Conservation (phyloP, 2,888 invertebrate genomes). For the Deilephila elpenor region DNA sequence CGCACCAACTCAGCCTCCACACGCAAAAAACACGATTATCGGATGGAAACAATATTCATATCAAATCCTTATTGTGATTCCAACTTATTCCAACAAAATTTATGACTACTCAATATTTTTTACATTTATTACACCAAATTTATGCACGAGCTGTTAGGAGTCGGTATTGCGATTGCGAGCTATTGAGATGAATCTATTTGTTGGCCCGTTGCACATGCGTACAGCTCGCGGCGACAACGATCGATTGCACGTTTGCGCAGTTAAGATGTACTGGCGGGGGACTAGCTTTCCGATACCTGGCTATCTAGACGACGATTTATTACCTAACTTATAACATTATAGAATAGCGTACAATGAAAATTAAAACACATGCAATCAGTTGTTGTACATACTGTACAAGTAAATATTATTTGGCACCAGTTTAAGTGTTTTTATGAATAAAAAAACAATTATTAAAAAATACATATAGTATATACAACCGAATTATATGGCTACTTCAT, state of each 20-base stretch:
- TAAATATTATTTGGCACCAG: too few species aligned
- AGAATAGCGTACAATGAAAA: too few species aligned
- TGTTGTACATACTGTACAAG: too few species aligned
- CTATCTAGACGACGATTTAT: not conserved
- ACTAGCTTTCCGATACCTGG: not conserved
- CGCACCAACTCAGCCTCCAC: not conserved
- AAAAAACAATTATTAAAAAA: too few species aligned
- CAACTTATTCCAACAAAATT: not conserved
- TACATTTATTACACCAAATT: conserved; percentile 5
- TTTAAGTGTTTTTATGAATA: too few species aligned
- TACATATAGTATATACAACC: too few species aligned
- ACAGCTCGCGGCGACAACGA: not conserved
- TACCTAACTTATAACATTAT: not conserved
- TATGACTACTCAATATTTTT: not conserved
- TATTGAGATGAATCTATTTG: conserved; percentile 24
- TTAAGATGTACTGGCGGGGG: conserved; percentile 7
- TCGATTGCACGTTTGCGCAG: conserved; percentile 25
- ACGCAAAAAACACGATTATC: too few species aligned
- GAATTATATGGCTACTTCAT: too few species aligned
- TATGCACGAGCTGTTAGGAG: conserved; percentile 14
- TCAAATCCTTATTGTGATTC: not conserved
- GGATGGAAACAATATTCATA: not conserved
- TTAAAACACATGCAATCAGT: too few species aligned
- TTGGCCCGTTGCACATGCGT: conserved; percentile 14
- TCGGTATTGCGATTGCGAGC: conserved; percentile 12